Percentiles rank a stretch among this genome's conserved stretches.
Evolutionary conservation across 2,888 invertebrate genomes (phyloP).

Genomic region (Trachelus tabidus): DNA sequence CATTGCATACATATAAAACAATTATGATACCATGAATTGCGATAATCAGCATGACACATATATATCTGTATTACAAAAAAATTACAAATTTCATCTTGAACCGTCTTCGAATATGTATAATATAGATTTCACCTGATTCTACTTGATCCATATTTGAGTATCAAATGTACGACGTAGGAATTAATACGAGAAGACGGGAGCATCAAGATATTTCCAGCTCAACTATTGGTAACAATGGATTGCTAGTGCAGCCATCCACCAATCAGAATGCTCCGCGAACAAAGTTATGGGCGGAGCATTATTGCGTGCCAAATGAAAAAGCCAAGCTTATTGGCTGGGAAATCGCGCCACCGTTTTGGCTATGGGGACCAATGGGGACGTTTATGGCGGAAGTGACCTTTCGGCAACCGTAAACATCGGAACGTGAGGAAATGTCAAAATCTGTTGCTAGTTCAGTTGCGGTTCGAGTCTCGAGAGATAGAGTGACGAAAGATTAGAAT

Average conservation of each 20-base stretch:
- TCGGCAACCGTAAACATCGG: constrained; percentile 22
- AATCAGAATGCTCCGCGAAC: neutral
- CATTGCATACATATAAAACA: neutral
- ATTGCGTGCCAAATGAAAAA: neutral
- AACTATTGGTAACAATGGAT: neutral
- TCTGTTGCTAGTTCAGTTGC: constrained; percentile 9
- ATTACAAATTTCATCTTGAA: neutral
- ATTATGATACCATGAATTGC: neutral
- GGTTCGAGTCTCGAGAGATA: neutral
- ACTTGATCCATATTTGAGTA: neutral
- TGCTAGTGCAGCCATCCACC: neutral
- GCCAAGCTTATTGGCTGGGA: neutral
- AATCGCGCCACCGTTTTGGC: neutral
- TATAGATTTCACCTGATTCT: neutral
- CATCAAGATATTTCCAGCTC: neutral
- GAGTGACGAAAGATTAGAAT: constrained; percentile 8
- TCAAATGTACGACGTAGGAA: neutral
- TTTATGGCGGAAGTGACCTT: constrained; percentile 22
- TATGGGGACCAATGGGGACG: neutral
- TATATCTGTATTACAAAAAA: neutral
- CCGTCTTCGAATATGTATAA: neutral
- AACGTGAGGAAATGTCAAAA: constrained; percentile 24
- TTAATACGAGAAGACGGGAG: neutral
- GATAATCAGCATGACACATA: neutral
- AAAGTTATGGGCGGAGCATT: neutral